Conservation (phyloP, 2,113 vertebrate genomes). For the Nannobrachium achirus region DNA sequence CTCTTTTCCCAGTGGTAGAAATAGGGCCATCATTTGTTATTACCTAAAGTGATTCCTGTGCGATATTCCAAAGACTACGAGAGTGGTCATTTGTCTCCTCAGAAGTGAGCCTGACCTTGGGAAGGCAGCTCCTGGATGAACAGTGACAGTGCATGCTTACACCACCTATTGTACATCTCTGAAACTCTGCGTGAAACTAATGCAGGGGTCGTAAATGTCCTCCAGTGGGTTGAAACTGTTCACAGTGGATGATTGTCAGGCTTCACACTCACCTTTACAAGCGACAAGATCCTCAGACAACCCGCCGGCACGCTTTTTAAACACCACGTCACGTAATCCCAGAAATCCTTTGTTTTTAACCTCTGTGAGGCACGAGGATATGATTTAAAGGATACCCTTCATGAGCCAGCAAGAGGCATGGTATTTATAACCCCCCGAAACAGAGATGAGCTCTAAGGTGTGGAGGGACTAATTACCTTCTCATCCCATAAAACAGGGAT, state of each 20-base stretch:
- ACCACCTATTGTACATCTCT: neutral
- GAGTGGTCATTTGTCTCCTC: conserved; percentile 62
- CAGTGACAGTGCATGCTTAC: conserved; percentile 18
- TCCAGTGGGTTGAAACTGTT: conserved; percentile 9
- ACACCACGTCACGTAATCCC: conserved; percentile 56
- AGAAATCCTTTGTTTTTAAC: conserved; percentile 65
- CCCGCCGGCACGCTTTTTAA: conserved; percentile 42
- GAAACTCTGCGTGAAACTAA: neutral
- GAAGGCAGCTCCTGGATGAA: conserved; percentile 22
- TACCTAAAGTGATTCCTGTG: conserved; percentile 66
- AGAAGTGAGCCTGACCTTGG: conserved; percentile 59
- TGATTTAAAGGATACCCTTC: conserved; percentile 70
- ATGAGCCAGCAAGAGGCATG: conserved; percentile 41
- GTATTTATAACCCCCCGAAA: conserved; percentile 71
- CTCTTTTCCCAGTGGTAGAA: conserved; percentile 55
- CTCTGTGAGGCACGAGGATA: conserved; percentile 44
- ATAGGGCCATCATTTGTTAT: conserved; percentile 74
- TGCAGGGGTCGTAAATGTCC: conserved; percentile 23
- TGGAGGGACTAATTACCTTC: conserved; percentile 76
- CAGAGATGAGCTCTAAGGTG: conserved; percentile 68
- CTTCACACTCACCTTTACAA: conserved; percentile 3
- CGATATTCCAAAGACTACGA: conserved; percentile 57
- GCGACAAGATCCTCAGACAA: conserved; percentile 27
- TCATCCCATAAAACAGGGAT: conserved; percentile 74
- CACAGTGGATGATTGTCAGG: conserved; percentile 37